Evolutionary conservation across 2,797 vertebrate genomes (phyloP), one percentile per base, ranked within the genome.

Genomic region (Artibeus jamaicensis): DNA sequence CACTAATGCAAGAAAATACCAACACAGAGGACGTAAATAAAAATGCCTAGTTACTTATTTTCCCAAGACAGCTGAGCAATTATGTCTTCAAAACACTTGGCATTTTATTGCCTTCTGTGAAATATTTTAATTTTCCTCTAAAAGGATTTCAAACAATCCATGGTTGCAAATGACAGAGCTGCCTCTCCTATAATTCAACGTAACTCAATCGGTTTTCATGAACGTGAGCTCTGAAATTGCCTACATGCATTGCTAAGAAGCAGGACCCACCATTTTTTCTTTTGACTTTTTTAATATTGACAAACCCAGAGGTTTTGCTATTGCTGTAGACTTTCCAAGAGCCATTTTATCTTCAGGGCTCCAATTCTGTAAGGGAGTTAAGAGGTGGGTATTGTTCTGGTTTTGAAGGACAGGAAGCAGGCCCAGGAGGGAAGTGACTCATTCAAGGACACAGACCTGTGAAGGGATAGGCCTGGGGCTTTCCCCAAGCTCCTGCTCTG

Each of bases 91-190:
- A 92, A 97, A 92, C 39, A 79, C 74, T 55, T 62, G 0, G 65
- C 46, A 68, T 94, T 95, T 96, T 94, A 92, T 95, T 73, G 92
- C 87, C 57, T 82, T 96, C 89, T 81, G 65, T 96, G 79, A 97
- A 96, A 92, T 82, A 95, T 84, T 94, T 97, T 93, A 95, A 96
- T 97, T 97, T 96, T 97, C 95, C 87, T 87, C 94, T 96, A 94
- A 92, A 94, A 96, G 95, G 86, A 94, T 91, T 91, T 95, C 92
- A 92, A 90, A 93, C 85, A 88, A 93, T 91, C 89, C 42, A 39
- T 46, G 68, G 92, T 85, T 91, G 92, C 85, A 94, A 97, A 95
- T 34, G 86, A 95, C 95, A 95, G 90, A 84, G 82, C 91, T 96
- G 95, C 86, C 92, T 95, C 95, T 91, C 93, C 95, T 12, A 16